Conservation (phyloP, 2,113 vertebrate genomes). For the Hymenochirus boettgeri region DNA sequence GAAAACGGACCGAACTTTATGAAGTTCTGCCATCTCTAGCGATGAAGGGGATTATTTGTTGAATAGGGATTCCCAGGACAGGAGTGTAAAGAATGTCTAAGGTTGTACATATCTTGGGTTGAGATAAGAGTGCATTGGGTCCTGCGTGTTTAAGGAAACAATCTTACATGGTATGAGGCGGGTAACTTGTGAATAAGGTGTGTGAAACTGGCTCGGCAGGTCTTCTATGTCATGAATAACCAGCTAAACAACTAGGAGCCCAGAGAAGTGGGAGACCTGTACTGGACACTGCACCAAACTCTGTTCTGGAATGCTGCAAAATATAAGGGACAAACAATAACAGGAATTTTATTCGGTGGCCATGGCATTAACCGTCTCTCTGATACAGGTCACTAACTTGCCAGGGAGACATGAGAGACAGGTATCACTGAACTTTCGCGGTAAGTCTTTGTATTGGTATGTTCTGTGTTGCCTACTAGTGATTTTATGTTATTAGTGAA, state of each 20-base stretch:
- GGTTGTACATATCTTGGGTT: not conserved
- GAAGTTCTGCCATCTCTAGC: no score
- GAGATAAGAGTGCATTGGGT: conserved; percentile 11
- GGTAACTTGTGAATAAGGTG: conserved; percentile 4
- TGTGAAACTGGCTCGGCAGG: conserved; percentile 32
- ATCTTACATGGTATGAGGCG: conserved; percentile 24
- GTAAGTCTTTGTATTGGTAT: conserved; percentile 53
- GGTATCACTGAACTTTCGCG: conserved; percentile 77
- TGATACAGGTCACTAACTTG: conserved; percentile 71
- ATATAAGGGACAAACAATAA: not conserved
- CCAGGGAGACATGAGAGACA: conserved; percentile 75
- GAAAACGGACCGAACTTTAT: no score
- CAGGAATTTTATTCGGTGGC: not conserved
- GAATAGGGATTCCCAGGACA: not conserved
- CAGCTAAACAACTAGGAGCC: conserved; percentile 14
- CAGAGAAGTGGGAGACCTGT: conserved; percentile 13
- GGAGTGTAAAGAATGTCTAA: not conserved
- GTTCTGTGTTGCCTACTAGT: not conserved
- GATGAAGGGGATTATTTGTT: no score
- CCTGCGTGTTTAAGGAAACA: conserved; percentile 19
- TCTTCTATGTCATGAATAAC: conserved; percentile 23
- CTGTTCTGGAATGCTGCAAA: conserved; percentile 5
- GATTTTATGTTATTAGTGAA: no score
- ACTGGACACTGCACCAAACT: not conserved
- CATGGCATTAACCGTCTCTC: conserved; percentile 77